Conservation (phyloP, 2,113 vertebrate species). For the Rallus limicola region DNA sequence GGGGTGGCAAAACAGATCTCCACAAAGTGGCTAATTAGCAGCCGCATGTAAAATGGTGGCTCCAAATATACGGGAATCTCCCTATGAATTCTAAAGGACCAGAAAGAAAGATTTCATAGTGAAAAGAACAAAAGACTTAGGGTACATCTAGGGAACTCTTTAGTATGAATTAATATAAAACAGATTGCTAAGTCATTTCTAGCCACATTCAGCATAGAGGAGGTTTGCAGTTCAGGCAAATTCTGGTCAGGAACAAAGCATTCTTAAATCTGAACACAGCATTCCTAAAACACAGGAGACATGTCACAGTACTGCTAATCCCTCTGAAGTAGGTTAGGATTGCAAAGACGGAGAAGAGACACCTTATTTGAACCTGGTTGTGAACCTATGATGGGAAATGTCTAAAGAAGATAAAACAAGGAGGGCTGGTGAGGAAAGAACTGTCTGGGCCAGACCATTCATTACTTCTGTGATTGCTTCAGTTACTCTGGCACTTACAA, state of each 20-base stretch:
- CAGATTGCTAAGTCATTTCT: not conserved
- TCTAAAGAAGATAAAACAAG: not conserved
- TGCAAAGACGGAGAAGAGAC: not conserved
- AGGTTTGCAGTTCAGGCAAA: not conserved
- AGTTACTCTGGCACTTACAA: not conserved
- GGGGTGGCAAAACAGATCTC: not conserved
- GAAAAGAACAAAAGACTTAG: not conserved
- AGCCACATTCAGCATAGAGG: not conserved
- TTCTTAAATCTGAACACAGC: not conserved
- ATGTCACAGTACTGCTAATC: not conserved
- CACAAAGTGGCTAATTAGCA: not conserved
- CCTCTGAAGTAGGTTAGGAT: not conserved
- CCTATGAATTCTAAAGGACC: not conserved
- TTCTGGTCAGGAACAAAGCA: not conserved
- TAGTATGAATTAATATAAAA: no score
- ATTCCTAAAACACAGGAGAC: not conserved
- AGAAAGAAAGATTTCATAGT: not conserved
- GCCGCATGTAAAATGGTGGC: not conserved
- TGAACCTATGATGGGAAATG: not conserved
- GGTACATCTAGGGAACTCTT: no score
- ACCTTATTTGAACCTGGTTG: not conserved
- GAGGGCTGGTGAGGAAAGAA: not conserved
- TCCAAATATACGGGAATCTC: not conserved
- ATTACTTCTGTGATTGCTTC: not conserved
- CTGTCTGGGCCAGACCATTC: not conserved